Base-by-base conservation (phyloP, 2,113 vertebrate species). In the Hippocampus comes region DNA sequence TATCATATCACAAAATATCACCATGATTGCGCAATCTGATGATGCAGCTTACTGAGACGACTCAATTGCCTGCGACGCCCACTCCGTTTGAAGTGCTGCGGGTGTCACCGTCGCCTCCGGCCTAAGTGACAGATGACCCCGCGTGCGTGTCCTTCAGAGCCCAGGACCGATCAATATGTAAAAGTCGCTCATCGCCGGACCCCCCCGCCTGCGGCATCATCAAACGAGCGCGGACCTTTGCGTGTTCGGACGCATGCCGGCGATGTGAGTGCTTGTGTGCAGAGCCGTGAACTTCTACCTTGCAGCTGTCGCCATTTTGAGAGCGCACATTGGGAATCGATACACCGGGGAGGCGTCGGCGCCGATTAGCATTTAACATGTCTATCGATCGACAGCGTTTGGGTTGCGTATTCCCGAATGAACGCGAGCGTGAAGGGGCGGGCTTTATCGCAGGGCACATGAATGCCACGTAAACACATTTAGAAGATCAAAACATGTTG, bases 321-420 rank as follows among this genome's bases (percentile, higher is more conserved):
- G 43, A 43, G 38, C 41, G 46, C 55, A 1, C 8, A 56, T 2
- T 49, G 51, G 14, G 56, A 75, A 87, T 91, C 89, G 74, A 90
- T 91, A 80, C 14, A 23, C 9, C 0, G 41, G 38, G 67, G 59
- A 25, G 34, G 59, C 14, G 49, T 10, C 61, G 73, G 42, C 43
- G 70, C 76, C 73, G 76, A 85, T 88, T 85, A 88, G 89, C 78
- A 85, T 89, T 89, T 86, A 87, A 88, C 86, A 85, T 84, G 84
- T 76, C 63, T 69, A 91, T 91, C 83, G 89, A 90, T 90, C 68
- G 71, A 77, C 2, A 18, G 63, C 8, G 23, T 79, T 78, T 82
- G 78, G 21, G 77, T 56, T 76, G 70, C 76, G 72, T 82, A 81
- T 74, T 84, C 75, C 78, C 86, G 46, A 46, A 73, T 73, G 79